A percentile compares a stretch with the other conserved stretches of the same genome.
Conservation (phyloP, 2,797 vertebrate genomes). For the Ataeniobius toweri region DNA sequence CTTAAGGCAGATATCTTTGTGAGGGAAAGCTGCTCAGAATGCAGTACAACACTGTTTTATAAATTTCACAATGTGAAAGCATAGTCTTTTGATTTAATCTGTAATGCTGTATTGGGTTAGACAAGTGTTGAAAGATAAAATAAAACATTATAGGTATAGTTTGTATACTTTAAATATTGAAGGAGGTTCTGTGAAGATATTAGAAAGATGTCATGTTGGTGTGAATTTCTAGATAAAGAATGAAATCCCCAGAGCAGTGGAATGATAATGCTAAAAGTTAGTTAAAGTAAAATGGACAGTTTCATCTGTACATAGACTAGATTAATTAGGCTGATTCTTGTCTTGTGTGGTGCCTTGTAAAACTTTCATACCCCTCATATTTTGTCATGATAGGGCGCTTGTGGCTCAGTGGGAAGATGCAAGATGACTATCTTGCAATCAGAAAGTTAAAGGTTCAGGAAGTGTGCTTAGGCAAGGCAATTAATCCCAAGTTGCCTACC, state of each 20-base stretch:
- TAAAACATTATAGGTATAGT: too few species aligned
- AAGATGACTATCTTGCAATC: background rate
- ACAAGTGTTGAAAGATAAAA: too few species aligned
- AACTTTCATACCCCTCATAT: background rate
- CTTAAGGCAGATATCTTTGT: too few species aligned
- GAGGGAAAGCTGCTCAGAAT: too few species aligned
- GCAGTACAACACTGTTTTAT: too few species aligned
- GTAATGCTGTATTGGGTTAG: too few species aligned
- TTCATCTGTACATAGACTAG: background rate
- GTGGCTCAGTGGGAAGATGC: background rate
- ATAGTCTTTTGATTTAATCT: too few species aligned
- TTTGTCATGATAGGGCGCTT: background rate
- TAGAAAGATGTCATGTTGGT: background rate
- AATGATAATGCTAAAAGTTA: background rate
- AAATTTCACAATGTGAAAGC: too few species aligned
- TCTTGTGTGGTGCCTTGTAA: background rate
- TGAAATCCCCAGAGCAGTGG: too few species aligned
- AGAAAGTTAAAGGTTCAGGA: background rate
- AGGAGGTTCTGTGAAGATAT: background rate
- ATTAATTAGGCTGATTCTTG: background rate
- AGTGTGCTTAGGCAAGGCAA: background rate
- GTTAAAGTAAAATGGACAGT: background rate
- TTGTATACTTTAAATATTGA: background rate
- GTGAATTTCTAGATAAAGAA: background rate
- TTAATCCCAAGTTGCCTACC: background rate